Evolutionary conservation across 2,113 vertebrate genomes (phyloP), one percentile per base, ranked within the genome.

Genomic region (Hydropotes inermis): DNA sequence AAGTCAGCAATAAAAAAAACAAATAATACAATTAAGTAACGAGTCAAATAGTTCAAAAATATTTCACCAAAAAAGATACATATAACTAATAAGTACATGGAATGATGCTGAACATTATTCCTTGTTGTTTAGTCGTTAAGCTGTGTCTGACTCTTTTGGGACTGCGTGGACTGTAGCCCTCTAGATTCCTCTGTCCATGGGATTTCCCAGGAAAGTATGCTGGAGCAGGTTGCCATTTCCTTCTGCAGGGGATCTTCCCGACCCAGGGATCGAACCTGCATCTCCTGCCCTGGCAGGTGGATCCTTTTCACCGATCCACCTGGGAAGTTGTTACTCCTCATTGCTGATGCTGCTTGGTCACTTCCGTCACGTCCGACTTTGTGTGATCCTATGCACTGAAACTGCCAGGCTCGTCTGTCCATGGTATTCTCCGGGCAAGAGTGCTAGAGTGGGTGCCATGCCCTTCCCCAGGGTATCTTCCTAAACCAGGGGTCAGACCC

Each of bases 401-500:
- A 70, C n/a, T 70, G n/a, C 67, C 67, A 70, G n/a, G 67, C 19
- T 12, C n/a, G 19, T 70, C n/a, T 36, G 64, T 36, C n/a, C 64
- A 3, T 0, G 5, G 64, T 17, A 36, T 70, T 70, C 64, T 70
- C n/a, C 21, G 39, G 67, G 36, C 19, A 39, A 70, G n/a, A 39
- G 67, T 70, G 6, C 67, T 23, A 23, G 67, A 39, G 19, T 39
- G 0, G 10, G n/a, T 36, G 19, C 67, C 67, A 70, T 23, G 67
- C n/a, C n/a, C n/a, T 36, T 19, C 36, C 21, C n/a, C n/a, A 36
- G n/a, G 64, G n/a, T 17, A 70, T 36, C 64, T 70, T 70, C 64
- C n/a, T 19, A 70, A 70, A 70, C 1, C 17, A 36, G 5, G n/a
- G 9, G n/a, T 12, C 19, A 0, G 19, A 70, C 19, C n/a, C 0